These are phyloP conservation scores for Protophormia terraenovae DNA, from an alignment of 2,888 invertebrate genomes.

Conservation along the genomic window DNA sequence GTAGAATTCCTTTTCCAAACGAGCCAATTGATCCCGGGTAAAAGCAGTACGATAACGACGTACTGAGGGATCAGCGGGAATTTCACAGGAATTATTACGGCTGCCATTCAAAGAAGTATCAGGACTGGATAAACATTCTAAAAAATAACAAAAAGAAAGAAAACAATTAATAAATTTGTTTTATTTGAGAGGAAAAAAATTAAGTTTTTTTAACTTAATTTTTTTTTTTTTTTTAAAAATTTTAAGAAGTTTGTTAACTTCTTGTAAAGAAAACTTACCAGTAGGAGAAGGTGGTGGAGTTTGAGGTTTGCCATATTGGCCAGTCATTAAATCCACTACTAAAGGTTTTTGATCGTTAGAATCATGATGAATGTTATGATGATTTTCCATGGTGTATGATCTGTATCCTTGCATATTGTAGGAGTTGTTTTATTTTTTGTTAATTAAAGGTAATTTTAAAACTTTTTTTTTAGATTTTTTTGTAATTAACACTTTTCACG, in stretches of 20 bases:
- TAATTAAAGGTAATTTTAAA: slow-evolving; percentile 41
- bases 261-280: slow-evolving; percentile 76
- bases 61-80: slow-evolving; percentile 85
- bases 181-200: background rate
- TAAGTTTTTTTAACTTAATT: background rate
- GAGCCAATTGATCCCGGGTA: slow-evolving; percentile 94
- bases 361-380: slow-evolving; percentile 71
- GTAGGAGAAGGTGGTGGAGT: slow-evolving; percentile 83
- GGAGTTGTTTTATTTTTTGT: background rate
- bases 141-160: slow-evolving; percentile 53
- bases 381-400: slow-evolving; percentile 80
- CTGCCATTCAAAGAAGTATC: slow-evolving; percentile 78
- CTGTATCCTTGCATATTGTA: slow-evolving; percentile 81
- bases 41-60: slow-evolving; percentile 98
- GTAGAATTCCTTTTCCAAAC: slow-evolving; percentile 97
- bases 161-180: slow-evolving; percentile 26
- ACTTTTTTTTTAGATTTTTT: background rate
- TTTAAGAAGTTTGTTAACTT: background rate
- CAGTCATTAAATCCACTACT: slow-evolving; percentile 84
- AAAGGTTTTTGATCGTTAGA: slow-evolving; percentile 81
- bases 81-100: slow-evolving; percentile 75
- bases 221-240: slow-evolving; percentile 3
- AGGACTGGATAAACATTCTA: slow-evolving; percentile 82
- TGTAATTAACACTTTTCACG: slow-evolving; percentile 3
- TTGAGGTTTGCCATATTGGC: slow-evolving; percentile 82